Percentiles rank a stretch among this genome's conserved stretches.
These are phyloP conservation scores for Archilochus colubris DNA, from an alignment of 2,113 vertebrate species.

Conservation along the genomic window DNA sequence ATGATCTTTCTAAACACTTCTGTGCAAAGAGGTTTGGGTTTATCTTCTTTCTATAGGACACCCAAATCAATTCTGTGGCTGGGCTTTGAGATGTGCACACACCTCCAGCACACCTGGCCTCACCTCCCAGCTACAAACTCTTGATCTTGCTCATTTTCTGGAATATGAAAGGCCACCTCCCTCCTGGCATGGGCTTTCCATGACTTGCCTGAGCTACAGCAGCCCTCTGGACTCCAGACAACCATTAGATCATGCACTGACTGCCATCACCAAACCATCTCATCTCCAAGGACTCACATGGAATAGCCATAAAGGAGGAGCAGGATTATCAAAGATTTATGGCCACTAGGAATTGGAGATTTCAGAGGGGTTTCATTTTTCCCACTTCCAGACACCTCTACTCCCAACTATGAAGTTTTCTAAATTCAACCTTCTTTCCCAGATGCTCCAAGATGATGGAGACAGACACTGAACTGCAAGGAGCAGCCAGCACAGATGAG, in stretches of 20 bases:
- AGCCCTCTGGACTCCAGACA: neutral
- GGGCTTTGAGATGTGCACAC: neutral
- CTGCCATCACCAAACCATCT: neutral
- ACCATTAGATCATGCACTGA: neutral
- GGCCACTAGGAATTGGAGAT: neutral
- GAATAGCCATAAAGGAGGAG: neutral
- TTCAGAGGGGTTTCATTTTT: neutral
- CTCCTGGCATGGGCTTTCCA: neutral
- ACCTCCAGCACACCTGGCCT: neutral
- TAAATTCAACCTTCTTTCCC: neutral
- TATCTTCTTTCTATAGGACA: neutral
- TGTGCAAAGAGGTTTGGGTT: neutral
- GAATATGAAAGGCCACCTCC: neutral
- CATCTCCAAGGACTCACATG: neutral
- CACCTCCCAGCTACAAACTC: neutral
- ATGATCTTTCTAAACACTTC: neutral
- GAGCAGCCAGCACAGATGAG: neutral
- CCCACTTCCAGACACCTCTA: neutral
- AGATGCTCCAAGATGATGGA: neutral
- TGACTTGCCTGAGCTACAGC: neutral
- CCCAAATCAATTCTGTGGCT: neutral
- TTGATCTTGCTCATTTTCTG: neutral
- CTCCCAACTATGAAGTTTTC: neutral
- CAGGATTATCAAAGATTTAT: accelerated
- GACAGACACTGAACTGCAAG: neutral